Base-by-base conservation (phyloP, 2,888 invertebrate species). In the Trachelus troglodyta region DNA sequence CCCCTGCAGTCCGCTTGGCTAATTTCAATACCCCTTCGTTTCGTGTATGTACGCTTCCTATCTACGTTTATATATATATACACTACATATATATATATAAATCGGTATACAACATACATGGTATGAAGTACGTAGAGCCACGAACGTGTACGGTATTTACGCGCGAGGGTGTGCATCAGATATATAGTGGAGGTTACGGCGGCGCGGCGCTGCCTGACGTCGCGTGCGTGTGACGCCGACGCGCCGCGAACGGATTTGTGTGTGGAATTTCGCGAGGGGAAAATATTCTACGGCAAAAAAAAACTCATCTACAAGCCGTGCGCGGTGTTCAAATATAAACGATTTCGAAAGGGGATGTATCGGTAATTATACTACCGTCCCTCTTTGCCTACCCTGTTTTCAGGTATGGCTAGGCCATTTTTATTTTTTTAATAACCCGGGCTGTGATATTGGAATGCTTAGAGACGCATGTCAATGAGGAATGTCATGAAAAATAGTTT, bases 11-110 rank as follows among this genome's bases (percentile, higher is more conserved):
- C 85, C 86, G 85, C 85, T 85, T 85, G 87, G 88, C 88, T 89
- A 89, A 90, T 90, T 90, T 89, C 89, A 89, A 89, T 89, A 89
- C 88, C 89, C 86, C 87, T 71, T 56, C 56, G 56, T 56, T 56
- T 56, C 56, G 23, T 56, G 56, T 56, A 56, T 56, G 56, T 56
- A 56, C 56, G 56, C 56, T 56, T 56, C 56, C 56, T 56, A 56
- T 56, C 56, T 56, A 56, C 23, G 23, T 23, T 56, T 40, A 40
- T 40, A 40, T 40, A 37, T 12, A 40, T 40, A 40, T 15, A 56
- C 31, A n/a, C n/a, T 40, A 23, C 23, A 15, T 56, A 23, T 56
- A 56, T 23, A 40, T 23, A 56, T 23, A 56, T 23, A 23, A 9
- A 56, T 56, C 15, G 56, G 56, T 56, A 56, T 56, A 23, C 23